Evolutionary conservation across 2,888 invertebrate species (phyloP).

Genomic region (Conistra vaccinii): DNA sequence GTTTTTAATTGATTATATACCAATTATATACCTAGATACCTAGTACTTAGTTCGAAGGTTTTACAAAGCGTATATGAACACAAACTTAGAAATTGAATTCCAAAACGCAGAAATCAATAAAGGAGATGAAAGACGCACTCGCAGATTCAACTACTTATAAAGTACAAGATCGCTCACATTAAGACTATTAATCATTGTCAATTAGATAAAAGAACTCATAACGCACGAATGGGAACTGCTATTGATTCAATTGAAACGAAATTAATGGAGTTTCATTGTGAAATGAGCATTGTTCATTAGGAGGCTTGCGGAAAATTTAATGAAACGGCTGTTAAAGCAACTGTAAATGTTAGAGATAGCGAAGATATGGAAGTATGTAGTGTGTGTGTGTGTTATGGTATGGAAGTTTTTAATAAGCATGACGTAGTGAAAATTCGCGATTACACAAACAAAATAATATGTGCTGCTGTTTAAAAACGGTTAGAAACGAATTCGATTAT

Average conservation of each 20-base stretch:
- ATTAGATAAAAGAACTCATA: constrained; percentile 62
- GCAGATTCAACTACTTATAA: constrained; percentile 19
- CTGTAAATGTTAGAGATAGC: constrained; percentile 1
- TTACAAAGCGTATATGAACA: neutral
- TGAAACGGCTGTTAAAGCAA: constrained; percentile 17
- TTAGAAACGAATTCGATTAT: neutral
- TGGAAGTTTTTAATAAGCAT: neutral
- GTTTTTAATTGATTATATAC: neutral
- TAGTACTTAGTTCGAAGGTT: neutral
- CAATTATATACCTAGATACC: too few relatives aligned
- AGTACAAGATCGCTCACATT: constrained; percentile 41
- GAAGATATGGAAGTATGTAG: neutral
- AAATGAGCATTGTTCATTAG: constrained; percentile 47
- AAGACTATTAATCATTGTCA: constrained; percentile 55
- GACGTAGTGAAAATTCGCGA: neutral
- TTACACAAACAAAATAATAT: neutral
- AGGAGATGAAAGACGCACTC: constrained; percentile 15
- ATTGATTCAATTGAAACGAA: constrained; percentile 54
- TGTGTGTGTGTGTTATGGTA: too few relatives aligned
- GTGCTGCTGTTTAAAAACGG: neutral
- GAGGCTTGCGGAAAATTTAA: constrained; percentile 29
- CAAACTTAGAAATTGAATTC: neutral
- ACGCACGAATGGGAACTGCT: constrained; percentile 58
- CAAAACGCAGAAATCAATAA: constrained; percentile 30
- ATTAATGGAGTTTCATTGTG: constrained; percentile 56